A percentile compares a stretch with the other conserved stretches of the same genome.
Conservation (phyloP, 2,888 invertebrate genomes). For the Idaea straminata region DNA sequence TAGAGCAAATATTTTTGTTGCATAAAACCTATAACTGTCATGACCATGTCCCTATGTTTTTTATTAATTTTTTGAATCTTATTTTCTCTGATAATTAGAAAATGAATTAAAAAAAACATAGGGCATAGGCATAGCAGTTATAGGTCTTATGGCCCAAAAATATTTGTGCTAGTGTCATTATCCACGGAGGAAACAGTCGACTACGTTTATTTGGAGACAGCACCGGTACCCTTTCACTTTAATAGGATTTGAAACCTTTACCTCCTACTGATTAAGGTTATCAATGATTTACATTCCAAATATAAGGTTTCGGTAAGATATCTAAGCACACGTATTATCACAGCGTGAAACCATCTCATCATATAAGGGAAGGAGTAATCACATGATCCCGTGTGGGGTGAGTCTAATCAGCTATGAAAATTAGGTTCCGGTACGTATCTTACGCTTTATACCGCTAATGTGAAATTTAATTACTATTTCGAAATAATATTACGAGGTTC, state of each 20-base stretch:
- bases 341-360: conserved; percentile 13
- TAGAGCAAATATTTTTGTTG: too few relatives aligned
- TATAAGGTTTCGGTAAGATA: neutral
- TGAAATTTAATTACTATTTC: conserved; percentile 78
- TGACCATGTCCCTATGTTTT: too few relatives aligned
- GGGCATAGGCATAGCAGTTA: too few relatives aligned
- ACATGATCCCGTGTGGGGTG: conserved; percentile 69
- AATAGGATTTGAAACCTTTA: neutral
- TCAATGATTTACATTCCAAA: conserved; percentile 1
- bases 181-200: too few relatives aligned
- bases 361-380: conserved; percentile 55
- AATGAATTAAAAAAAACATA: too few relatives aligned
- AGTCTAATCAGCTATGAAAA: conserved; percentile 79
- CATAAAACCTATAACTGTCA: too few relatives aligned
- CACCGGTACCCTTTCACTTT: too few relatives aligned
- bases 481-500: conserved; percentile 61
- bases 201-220: too few relatives aligned
- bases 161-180: too few relatives aligned
- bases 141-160: too few relatives aligned
- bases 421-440: conserved; percentile 75
- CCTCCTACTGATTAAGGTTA: conserved; percentile 10
- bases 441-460: conserved; percentile 72
- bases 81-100: too few relatives aligned
- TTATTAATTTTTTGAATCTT: too few relatives aligned
- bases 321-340: conserved; percentile 2